A percentile compares a stretch with the other conserved stretches of the same genome.
Conservation (phyloP, 1,140 invertebrate species). For the Drosophila truncata region DNA sequence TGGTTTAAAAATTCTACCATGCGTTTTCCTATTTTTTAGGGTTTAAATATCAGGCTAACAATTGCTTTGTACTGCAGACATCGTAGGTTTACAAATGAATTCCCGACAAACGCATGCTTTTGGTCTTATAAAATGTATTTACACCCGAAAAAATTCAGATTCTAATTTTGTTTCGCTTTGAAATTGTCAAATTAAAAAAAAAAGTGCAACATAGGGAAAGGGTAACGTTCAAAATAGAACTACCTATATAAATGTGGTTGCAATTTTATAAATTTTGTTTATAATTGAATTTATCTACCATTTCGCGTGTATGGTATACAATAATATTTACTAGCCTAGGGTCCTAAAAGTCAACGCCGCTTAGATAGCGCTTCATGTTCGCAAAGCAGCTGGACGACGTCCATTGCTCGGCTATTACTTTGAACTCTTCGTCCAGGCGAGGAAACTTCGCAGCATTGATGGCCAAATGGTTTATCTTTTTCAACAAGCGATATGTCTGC, state of each 20-base stretch:
- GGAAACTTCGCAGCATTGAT: constrained; percentile 87
- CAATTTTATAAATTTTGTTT: constrained; percentile 11
- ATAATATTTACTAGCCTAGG: constrained; percentile 1
- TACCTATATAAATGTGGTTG: constrained; percentile 18
- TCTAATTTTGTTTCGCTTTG: neutral
- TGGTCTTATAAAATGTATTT: constrained; percentile 5
- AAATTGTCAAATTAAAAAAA: constrained; percentile 10
- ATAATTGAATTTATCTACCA: constrained; percentile 31
- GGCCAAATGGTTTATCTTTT: constrained; percentile 87
- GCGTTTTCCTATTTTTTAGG: neutral
- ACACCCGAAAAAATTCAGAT: neutral
- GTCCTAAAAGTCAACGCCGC: constrained; percentile 45
- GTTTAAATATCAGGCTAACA: constrained; percentile 1
- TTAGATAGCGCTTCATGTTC: constrained; percentile 61
- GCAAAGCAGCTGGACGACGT: constrained; percentile 85
- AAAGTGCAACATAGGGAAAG: neutral
- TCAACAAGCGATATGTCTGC: constrained; percentile 68
- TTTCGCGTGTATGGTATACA: constrained; percentile 70
- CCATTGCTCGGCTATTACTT: constrained; percentile 89
- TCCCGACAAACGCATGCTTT: neutral
- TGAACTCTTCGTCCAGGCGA: constrained; percentile 87
- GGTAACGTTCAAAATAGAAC: constrained; percentile 22
- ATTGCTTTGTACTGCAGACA: constrained; percentile 15
- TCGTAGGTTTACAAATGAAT: neutral
- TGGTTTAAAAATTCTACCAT: neutral